phyloP scores from a whole-genome alignment of 2,888 invertebrate species.

The Blera fallax region DNA sequence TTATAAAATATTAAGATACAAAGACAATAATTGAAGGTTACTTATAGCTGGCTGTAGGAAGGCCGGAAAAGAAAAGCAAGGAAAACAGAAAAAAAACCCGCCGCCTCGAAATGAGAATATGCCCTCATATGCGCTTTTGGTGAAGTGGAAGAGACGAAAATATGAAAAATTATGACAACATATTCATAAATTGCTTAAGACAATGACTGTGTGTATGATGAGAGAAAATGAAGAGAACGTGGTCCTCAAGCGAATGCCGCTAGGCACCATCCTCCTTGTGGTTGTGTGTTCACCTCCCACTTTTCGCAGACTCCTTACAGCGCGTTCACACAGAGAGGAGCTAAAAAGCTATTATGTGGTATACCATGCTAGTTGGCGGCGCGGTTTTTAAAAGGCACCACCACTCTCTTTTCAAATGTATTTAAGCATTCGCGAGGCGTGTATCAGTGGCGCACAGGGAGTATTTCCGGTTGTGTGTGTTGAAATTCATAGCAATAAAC shows the following conservation, averaged over 20 bases:
- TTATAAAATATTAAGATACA: conserved; percentile 67
- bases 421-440: conserved; percentile 32
- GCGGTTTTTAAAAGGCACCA: conserved; percentile 32
- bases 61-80: background rate
- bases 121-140: conserved; percentile 23
- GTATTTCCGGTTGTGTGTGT: conserved; percentile 35
- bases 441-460: background rate
- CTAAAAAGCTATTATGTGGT: conserved; percentile 57
- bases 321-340: conserved; percentile 19
- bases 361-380: conserved; percentile 53
- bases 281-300: background rate
- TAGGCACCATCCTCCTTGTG: conserved; percentile 12
- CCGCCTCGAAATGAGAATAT: conserved; percentile 1
- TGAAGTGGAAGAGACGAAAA: conserved; percentile 21
- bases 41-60: conserved; percentile 33
- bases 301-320: conserved; percentile 4
- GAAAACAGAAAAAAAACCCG: background rate
- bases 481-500: conserved; percentile 48
- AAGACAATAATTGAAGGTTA: conserved; percentile 67
- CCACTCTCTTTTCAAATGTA: conserved; percentile 25
- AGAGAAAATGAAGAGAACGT: background rate
- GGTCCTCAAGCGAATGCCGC: conserved; percentile 10
- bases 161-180: conserved; percentile 68
- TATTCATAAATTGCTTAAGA: conserved; percentile 68
- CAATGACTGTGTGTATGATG: conserved; percentile 38